A percentile compares a stretch with the other conserved stretches of the same genome.
Conservation (phyloP, 1,140 invertebrate genomes). For the Hylaeus anthracinus region DNA sequence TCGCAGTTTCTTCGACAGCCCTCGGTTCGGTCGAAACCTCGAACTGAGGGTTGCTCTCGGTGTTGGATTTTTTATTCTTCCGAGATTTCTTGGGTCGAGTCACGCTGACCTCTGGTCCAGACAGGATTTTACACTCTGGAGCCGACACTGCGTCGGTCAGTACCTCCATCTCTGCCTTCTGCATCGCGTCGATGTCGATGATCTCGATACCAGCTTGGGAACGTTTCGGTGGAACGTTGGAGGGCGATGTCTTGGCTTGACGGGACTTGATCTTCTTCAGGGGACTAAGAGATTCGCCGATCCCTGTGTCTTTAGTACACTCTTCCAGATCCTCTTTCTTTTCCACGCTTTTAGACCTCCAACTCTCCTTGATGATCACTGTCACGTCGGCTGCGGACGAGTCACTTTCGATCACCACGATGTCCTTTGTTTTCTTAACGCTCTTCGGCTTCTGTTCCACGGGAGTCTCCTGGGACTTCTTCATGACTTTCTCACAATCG, state of each 20-base stretch:
- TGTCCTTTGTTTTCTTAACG: conserved; percentile 60
- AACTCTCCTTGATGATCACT: conserved; percentile 62
- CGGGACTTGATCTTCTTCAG: conserved; percentile 57
- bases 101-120: conserved; percentile 22
- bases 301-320: neutral
- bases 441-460: conserved; percentile 18
- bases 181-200: conserved; percentile 75
- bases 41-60: conserved; percentile 19
- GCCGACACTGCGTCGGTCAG: neutral
- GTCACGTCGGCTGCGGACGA: conserved; percentile 53
- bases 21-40: neutral
- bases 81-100: conserved; percentile 55
- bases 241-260: conserved; percentile 13
- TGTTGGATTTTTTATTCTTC: conserved; percentile 48
- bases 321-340: conserved; percentile 40
- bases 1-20: conserved; percentile 22
- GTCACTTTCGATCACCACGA: conserved; percentile 63
- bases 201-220: conserved; percentile 65
- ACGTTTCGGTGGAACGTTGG: conserved; percentile 25
- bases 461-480: conserved; percentile 14
- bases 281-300: conserved; percentile 49
- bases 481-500: neutral
- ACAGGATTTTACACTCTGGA: conserved; percentile 69
- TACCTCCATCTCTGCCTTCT: conserved; percentile 64
- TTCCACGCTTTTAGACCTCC: conserved; percentile 17